These are phyloP conservation scores for Nycticebus coucang DNA, from an alignment of 2,113 vertebrate genomes.

Conservation along the genomic window DNA sequence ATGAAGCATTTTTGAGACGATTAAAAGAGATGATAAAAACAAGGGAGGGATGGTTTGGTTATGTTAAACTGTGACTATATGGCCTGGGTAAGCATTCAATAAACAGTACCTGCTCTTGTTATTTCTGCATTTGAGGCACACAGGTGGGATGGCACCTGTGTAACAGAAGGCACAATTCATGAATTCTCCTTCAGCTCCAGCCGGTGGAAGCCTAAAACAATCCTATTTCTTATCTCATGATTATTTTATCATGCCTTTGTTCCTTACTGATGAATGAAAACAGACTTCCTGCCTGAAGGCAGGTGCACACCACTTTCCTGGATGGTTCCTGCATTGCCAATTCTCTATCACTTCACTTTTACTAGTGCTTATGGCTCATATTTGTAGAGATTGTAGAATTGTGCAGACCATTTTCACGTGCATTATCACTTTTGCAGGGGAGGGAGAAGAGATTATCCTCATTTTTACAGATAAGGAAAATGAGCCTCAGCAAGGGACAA, in stretches of 20 bases:
- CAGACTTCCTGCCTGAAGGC: conserved; percentile 54
- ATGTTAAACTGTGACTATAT: neutral
- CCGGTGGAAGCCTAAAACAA: neutral
- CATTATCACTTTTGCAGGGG: neutral
- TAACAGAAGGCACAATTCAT: neutral
- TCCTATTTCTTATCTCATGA: conserved; percentile 26
- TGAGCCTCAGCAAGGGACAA: neutral
- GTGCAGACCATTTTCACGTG: neutral
- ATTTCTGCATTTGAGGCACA: neutral
- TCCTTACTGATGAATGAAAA: conserved; percentile 48
- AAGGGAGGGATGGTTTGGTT: neutral
- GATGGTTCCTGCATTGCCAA: neutral
- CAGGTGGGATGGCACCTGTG: neutral
- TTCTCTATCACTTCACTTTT: neutral
- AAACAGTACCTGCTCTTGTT: neutral
- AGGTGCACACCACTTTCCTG: conserved; percentile 42
- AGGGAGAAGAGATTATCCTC: neutral
- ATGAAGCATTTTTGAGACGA: neutral
- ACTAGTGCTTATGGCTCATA: neutral
- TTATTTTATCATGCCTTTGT: conserved; percentile 63
- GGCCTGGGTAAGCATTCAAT: neutral
- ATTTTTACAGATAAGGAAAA: conserved; percentile 19
- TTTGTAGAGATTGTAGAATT: neutral
- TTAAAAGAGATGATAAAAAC: neutral
- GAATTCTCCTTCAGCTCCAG: neutral